Conservation (phyloP, 2,797 vertebrate species). For the Pangasius krempfi region DNA sequence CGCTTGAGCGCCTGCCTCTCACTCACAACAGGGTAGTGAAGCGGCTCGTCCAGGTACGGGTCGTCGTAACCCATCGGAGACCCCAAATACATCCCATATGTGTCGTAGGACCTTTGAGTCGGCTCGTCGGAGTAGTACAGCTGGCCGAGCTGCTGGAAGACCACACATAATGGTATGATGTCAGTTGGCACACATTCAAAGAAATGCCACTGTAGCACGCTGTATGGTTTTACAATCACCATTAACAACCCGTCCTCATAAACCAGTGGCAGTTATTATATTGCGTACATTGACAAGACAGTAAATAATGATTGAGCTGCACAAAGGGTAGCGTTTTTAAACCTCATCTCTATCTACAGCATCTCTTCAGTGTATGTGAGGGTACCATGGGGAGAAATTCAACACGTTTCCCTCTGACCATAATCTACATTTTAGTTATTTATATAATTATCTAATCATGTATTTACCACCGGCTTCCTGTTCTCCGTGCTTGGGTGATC, state of each 20-base stretch:
- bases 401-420: background rate
- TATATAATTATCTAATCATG: background rate
- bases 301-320: background rate
- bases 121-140: constrained; percentile 90
- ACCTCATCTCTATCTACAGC: background rate
- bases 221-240: background rate
- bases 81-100: constrained; percentile 90
- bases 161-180: background rate
- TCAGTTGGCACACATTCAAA: background rate
- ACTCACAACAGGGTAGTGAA: constrained; percentile 82
- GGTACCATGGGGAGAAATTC: background rate
- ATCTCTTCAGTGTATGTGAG: background rate
- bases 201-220: background rate
- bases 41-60: constrained; percentile 87
- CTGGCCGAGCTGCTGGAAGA: constrained; percentile 81
- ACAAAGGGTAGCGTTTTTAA: background rate
- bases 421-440: background rate
- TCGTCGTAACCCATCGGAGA: constrained; percentile 94
- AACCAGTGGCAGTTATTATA: background rate
- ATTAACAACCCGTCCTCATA: background rate
- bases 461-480: background rate
- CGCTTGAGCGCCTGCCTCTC: constrained; percentile 87
- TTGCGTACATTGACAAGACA: background rate
- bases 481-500: background rate
- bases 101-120: constrained; percentile 88